phyloP scores from a whole-genome alignment of 2,797 vertebrate genomes.

The Gambusia yucatana region DNA sequence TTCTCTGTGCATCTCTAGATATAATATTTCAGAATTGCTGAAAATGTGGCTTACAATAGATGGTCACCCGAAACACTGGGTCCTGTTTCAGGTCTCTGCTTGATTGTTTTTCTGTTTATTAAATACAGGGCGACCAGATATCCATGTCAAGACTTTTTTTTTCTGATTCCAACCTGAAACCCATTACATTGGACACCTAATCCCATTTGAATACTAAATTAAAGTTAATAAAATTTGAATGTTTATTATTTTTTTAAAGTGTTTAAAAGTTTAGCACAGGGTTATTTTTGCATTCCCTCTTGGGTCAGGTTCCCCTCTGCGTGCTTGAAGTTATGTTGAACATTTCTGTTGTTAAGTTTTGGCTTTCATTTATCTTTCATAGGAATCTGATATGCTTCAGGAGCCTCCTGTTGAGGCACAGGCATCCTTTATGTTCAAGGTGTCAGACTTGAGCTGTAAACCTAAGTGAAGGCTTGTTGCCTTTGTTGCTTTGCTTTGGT shows the following conservation, averaged over 20 bases:
- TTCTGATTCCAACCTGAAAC: neutral
- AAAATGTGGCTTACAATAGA: neutral
- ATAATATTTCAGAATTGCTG: neutral
- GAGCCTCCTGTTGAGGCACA: neutral
- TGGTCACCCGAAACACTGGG: neutral
- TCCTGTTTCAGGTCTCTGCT: neutral
- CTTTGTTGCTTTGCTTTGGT: neutral
- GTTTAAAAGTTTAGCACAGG: neutral
- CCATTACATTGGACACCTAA: neutral
- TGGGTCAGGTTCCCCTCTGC: neutral
- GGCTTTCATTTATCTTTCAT: neutral
- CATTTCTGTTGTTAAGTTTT: constrained; percentile 2
- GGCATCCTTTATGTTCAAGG: neutral
- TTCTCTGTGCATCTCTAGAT: neutral
- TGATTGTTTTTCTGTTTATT: neutral
- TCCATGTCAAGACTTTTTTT: neutral
- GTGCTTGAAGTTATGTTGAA: neutral
- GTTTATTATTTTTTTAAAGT: no score
- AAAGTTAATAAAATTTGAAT: neutral
- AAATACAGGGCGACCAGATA: neutral
- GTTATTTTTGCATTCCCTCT: neutral
- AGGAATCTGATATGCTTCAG: neutral
- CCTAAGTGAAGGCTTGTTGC: neutral
- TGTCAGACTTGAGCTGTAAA: constrained; percentile 1
- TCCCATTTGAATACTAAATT: neutral